phyloP scores from a whole-genome alignment of 2,113 vertebrate genomes.

The Antigone vipio region DNA sequence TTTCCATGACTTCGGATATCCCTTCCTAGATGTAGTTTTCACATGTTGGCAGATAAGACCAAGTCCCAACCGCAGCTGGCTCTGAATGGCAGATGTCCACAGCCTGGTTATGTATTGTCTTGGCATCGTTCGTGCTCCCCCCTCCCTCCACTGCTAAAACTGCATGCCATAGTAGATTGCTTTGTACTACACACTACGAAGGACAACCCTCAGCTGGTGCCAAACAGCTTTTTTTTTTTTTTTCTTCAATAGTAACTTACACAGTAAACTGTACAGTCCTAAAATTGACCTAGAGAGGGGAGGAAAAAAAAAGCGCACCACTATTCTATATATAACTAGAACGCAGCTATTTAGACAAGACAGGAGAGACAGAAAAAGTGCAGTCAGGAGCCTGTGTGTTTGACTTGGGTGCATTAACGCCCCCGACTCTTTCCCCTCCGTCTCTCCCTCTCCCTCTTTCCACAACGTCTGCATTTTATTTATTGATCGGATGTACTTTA shows the following conservation, averaged over 20 bases:
- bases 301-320: neutral
- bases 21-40: neutral
- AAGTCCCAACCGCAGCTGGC: neutral
- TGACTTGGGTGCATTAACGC: neutral
- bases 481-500: slow-evolving; percentile 34
- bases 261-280: neutral
- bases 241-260: neutral
- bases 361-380: neutral
- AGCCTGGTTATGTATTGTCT: neutral
- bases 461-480: slow-evolving; percentile 32
- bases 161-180: neutral
- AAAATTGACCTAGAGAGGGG: neutral
- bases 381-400: neutral
- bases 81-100: slow-evolving; percentile 1
- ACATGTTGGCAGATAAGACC: neutral
- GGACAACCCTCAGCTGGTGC: neutral
- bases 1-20: neutral
- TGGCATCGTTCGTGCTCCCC: neutral
- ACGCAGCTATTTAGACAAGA: neutral
- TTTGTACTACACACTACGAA: neutral
- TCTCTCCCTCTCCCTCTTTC: neutral
- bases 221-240: neutral
- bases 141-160: neutral
- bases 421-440: neutral
- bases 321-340: neutral